Conservation (phyloP, 2,888 invertebrate genomes). For the Nomada ruficornis region DNA sequence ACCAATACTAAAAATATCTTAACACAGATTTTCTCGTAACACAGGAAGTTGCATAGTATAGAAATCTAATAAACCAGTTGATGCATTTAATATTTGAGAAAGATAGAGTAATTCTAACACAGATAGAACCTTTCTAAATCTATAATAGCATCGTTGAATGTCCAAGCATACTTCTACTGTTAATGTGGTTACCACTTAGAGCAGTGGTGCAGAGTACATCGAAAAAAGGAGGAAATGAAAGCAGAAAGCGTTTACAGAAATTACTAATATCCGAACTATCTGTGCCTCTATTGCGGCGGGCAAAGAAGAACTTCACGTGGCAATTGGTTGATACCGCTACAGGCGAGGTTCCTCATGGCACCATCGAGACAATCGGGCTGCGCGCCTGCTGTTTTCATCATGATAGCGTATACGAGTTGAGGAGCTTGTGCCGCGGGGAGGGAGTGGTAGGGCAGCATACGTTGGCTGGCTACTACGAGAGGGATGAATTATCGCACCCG, state of each 20-base stretch:
- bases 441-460: constrained; percentile 58
- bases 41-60: no score
- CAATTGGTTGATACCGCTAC: constrained; percentile 23
- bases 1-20: no score
- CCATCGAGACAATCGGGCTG: constrained; percentile 28
- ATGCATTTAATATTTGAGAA: no score
- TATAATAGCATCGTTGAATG: no score
- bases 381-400: constrained; percentile 58
- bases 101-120: no score
- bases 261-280: not conserved
- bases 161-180: no score
- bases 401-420: constrained; percentile 37
- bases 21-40: no score
- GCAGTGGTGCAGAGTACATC: no score
- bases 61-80: no score
- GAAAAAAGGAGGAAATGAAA: no score
- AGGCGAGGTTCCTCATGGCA: constrained; percentile 12
- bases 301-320: constrained; percentile 1
- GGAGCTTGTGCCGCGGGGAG: constrained; percentile 12
- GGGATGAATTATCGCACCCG: constrained; percentile 79
- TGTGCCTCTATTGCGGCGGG: not conserved
- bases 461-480: constrained; percentile 58
- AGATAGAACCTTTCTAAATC: no score
- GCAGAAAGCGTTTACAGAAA: not conserved
- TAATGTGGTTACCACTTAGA: no score